Percentiles rank a stretch among this genome's conserved stretches.
These are phyloP conservation scores for Osmoderma eremita DNA, from an alignment of 2,888 invertebrate species.

Conservation along the genomic window DNA sequence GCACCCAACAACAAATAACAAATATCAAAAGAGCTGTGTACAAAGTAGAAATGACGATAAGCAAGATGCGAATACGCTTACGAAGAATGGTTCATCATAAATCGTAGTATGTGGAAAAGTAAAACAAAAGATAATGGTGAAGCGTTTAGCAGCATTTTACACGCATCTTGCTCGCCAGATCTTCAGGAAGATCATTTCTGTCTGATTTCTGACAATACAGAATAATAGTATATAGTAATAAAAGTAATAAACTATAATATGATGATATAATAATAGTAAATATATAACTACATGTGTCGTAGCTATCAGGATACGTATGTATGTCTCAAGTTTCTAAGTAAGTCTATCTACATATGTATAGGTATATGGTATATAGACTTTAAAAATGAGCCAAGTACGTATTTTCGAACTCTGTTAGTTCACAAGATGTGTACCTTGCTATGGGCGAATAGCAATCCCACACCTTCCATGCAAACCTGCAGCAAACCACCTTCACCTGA, in stretches of 20 bases:
- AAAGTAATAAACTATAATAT: slow-evolving; percentile 18
- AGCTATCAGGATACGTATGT: slow-evolving; percentile 6
- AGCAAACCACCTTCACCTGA: slow-evolving; percentile 97
- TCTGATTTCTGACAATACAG: slow-evolving; percentile 24
- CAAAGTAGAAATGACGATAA: slow-evolving; percentile 35
- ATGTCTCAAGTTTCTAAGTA: neutral
- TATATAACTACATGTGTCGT: slow-evolving; percentile 22
- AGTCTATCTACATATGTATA: slow-evolving; percentile 17
- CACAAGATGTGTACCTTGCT: slow-evolving; percentile 84
- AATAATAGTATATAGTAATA: slow-evolving; percentile 18
- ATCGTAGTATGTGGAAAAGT: too few relatives aligned
- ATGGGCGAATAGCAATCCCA: slow-evolving; percentile 97
- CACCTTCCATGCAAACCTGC: slow-evolving; percentile 99
- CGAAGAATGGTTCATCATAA: slow-evolving; percentile 5
- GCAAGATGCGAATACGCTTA: slow-evolving; percentile 39
- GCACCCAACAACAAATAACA: slow-evolving; percentile 63
- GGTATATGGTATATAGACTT: slow-evolving; percentile 10
- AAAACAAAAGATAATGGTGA: too few relatives aligned
- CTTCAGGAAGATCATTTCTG: slow-evolving; percentile 17
- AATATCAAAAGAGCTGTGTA: slow-evolving; percentile 48
- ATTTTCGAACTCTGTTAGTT: slow-evolving; percentile 24
- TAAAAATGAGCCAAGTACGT: slow-evolving; percentile 25
- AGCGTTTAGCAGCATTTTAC: too few relatives aligned
- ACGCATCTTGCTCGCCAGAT: slow-evolving; percentile 32
- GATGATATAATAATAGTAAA: slow-evolving; percentile 9